Evolutionary conservation across 2,888 invertebrate genomes (phyloP).

Genomic region (Lysandra bellargus): DNA sequence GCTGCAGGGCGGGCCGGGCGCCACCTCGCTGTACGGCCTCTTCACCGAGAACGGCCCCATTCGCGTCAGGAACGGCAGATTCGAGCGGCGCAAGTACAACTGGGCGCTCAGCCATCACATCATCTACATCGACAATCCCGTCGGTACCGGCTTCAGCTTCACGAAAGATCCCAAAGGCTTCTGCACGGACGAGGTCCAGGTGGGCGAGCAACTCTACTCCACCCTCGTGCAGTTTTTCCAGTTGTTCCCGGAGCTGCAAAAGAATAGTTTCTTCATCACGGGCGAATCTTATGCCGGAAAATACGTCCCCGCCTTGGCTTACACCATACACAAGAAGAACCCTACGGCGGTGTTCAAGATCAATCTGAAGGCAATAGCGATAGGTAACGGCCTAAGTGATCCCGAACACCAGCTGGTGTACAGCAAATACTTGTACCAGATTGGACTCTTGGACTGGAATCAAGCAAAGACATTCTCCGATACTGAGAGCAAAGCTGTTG

Average conservation of each 20-base stretch:
- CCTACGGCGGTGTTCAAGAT: conserved; percentile 84
- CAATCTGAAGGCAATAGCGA: conserved; percentile 85
- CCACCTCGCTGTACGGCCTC: conserved; percentile 88
- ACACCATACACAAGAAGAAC: conserved; percentile 85
- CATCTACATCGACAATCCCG: conserved; percentile 96
- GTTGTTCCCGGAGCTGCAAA: conserved; percentile 87
- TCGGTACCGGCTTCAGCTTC: conserved; percentile 95
- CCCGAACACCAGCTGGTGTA: conserved; percentile 89
- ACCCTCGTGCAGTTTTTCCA: conserved; percentile 91
- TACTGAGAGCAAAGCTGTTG: conserved; percentile 79
- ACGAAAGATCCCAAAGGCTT: conserved; percentile 88
- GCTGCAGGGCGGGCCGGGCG: conserved; percentile 93
- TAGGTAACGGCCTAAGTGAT: conserved; percentile 91
- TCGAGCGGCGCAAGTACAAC: conserved; percentile 84
- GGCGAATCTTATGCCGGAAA: conserved; percentile 95
- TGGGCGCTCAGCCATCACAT: conserved; percentile 91
- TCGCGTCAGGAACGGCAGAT: conserved; percentile 55
- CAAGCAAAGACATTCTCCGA: conserved; percentile 81
- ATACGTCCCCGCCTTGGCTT: conserved; percentile 87
- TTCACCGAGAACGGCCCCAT: conserved; percentile 92
- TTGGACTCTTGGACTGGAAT: conserved; percentile 85
- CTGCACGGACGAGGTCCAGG: conserved; percentile 88
- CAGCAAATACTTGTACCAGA: conserved; percentile 89
- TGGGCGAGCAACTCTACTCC: conserved; percentile 89
- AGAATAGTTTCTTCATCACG: conserved; percentile 90